phyloP scores from a whole-genome alignment of 30 jellyfish, hydroid and myxozoan genomes.

The Mastigias papua region DNA sequence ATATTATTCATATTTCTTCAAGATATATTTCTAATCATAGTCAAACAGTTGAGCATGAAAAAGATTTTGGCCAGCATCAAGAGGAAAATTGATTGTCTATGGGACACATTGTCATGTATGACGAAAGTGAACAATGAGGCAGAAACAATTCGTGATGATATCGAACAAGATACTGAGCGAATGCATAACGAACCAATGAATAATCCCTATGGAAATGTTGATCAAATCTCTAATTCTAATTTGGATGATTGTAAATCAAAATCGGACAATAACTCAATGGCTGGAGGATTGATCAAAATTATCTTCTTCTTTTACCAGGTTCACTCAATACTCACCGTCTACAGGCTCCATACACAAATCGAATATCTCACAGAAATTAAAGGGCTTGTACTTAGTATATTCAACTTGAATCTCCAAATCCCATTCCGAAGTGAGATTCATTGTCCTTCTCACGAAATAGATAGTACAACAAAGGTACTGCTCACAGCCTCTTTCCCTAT shows the following conservation, averaged over 20 bases:
- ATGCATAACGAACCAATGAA: not conserved
- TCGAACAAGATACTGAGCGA: not conserved
- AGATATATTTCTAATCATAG: not conserved
- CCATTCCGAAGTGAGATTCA: not conserved
- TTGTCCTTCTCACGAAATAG: not conserved
- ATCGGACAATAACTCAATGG: not conserved
- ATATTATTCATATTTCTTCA: not conserved
- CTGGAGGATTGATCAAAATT: conserved; percentile 42
- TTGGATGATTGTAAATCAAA: not conserved
- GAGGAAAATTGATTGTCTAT: not conserved
- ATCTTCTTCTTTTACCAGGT: conserved; percentile 33
- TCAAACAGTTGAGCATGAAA: not conserved
- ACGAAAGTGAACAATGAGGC: not conserved
- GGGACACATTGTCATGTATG: not conserved
- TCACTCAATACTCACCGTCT: conserved; percentile 5
- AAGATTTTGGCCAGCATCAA: not conserved
- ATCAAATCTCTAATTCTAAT: too few species aligned
- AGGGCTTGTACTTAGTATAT: not conserved
- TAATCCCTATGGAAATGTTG: too few species aligned
- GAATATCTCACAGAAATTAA: not conserved
- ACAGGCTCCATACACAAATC: conserved; percentile 6
- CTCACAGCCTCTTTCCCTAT: not conserved
- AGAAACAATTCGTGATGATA: not conserved
- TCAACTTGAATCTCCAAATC: not conserved
- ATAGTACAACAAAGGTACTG: not conserved